Evolutionary conservation across 2,888 invertebrate genomes (phyloP).

Genomic region (Andrena camellia): DNA sequence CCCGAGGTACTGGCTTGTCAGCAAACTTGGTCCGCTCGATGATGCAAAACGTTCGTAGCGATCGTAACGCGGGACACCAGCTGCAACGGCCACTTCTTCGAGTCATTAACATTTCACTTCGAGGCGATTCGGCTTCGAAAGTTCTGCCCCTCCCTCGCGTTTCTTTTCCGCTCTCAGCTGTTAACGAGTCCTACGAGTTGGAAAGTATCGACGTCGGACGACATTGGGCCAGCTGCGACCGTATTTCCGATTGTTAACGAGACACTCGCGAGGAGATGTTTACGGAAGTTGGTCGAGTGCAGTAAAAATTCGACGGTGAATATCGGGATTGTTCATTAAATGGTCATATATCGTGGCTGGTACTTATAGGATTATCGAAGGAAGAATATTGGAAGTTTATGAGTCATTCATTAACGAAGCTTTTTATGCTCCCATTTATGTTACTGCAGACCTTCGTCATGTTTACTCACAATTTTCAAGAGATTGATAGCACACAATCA

Average conservation of each 20-base stretch:
- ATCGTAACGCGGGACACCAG: slow-evolving; percentile 30
- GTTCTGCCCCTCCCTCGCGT: slow-evolving; percentile 20
- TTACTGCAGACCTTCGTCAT: not conserved
- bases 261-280: slow-evolving; percentile 45
- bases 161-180: slow-evolving; percentile 39
- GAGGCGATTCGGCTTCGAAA: slow-evolving; percentile 54
- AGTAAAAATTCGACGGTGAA: slow-evolving; percentile 21
- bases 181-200: slow-evolving; percentile 43
- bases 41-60: slow-evolving; percentile 32
- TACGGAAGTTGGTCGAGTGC: slow-evolving; percentile 35
- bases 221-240: slow-evolving; percentile 50
- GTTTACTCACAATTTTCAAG: not conserved
- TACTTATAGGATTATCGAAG: too few species aligned
- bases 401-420: too few species aligned
- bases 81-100: slow-evolving; percentile 47
- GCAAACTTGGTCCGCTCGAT: slow-evolving; percentile 14
- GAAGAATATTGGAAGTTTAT: too few species aligned
- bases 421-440: too few species aligned
- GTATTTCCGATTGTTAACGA: slow-evolving; percentile 52
- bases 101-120: slow-evolving; percentile 60
- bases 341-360: too few species aligned
- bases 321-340: slow-evolving; percentile 18
- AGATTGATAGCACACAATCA: not conserved
- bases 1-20: not conserved
- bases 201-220: slow-evolving; percentile 54